Evolutionary conservation across 2,888 invertebrate genomes (phyloP).

Genomic region (Tenthredo scrophulariae): DNA sequence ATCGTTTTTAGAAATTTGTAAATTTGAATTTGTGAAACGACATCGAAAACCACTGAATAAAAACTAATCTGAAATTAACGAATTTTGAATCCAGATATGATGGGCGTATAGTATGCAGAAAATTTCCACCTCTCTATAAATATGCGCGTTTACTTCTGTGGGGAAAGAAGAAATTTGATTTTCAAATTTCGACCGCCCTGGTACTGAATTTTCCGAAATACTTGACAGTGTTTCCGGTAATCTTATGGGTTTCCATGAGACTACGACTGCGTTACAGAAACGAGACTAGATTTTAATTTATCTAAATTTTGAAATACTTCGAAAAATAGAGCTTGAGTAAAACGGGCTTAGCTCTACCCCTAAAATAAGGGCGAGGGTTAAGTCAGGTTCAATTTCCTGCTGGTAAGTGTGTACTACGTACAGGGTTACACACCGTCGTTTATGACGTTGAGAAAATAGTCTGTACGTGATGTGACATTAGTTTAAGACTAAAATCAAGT

Average conservation of each 20-base stretch:
- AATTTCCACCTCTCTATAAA: no score
- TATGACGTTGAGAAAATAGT: constrained; percentile 6
- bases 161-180: no score
- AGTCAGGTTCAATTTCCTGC: constrained; percentile 11
- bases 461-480: neutral
- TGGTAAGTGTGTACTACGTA: neutral
- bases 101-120: no score
- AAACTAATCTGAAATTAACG: no score
- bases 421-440: neutral
- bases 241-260: no score
- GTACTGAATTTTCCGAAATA: neutral
- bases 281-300: no score
- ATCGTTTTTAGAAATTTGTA: no score
- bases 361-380: neutral
- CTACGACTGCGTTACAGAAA: no score
- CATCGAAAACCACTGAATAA: no score
- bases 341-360: neutral
- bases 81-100: no score
- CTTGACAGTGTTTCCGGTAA: neutral
- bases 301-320: neutral
- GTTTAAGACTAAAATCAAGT: neutral
- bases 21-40: no score
- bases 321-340: neutral
- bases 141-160: no score
- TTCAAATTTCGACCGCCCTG: neutral